Conservation (phyloP, 2,797 vertebrate species). For the Nannoperca australis region DNA sequence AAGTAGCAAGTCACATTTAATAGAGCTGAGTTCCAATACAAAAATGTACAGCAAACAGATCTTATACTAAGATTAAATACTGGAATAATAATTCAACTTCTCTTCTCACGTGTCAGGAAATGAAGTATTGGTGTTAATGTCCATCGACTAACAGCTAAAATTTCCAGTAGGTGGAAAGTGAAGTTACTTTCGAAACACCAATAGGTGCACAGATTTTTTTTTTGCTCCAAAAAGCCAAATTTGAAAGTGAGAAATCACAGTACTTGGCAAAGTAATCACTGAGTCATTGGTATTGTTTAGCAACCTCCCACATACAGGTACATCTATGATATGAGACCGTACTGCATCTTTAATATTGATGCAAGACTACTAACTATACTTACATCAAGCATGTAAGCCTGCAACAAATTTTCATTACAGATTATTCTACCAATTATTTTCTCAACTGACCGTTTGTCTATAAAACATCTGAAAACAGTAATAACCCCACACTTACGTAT, state of each 20-base stretch:
- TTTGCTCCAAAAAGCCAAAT: neutral
- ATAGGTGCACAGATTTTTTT: too few relatives aligned
- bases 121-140: neutral
- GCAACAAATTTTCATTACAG: neutral
- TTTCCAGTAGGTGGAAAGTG: neutral
- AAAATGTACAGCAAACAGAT: neutral
- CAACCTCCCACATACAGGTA: slow-evolving; percentile 34
- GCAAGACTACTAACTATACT: neutral
- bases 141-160: neutral
- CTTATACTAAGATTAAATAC: neutral
- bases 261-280: slow-evolving; percentile 28
- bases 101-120: too few relatives aligned
- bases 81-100: neutral
- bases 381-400: neutral
- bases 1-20: neutral
- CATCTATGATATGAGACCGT: neutral
- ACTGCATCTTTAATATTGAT: neutral
- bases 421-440: neutral
- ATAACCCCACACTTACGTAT: too few relatives aligned
- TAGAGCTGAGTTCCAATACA: neutral
- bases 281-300: slow-evolving; percentile 29
- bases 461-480: neutral
- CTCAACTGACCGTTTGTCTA: neutral
- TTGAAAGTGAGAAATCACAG: slow-evolving; percentile 37
- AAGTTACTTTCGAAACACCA: neutral